Percentiles rank a stretch among this genome's conserved stretches.
These are phyloP conservation scores for Halictus rubicundus DNA, from an alignment of 1,140 invertebrate species.

Conservation along the genomic window DNA sequence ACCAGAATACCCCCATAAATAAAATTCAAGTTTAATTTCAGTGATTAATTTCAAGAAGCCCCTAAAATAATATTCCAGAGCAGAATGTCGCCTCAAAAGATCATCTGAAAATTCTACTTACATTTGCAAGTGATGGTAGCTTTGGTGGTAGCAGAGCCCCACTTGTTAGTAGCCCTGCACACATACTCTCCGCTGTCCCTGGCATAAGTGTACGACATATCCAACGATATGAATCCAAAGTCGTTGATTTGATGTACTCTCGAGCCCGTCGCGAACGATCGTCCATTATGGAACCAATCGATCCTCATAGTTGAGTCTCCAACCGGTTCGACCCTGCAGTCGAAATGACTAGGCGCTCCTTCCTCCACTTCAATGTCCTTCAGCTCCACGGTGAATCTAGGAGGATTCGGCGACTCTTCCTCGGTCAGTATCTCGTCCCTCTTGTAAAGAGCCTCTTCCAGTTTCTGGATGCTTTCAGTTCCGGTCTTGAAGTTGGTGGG, in stretches of 20 bases:
- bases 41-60: no score
- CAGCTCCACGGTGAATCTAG: conserved; percentile 91
- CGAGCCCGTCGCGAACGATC: conserved; percentile 92
- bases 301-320: conserved; percentile 93
- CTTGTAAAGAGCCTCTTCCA: conserved; percentile 94
- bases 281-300: conserved; percentile 96
- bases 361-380: conserved; percentile 92
- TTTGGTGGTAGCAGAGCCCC: conserved; percentile 91
- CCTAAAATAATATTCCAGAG: no score
- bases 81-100: no score
- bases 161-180: conserved; percentile 92
- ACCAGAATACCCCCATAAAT: no score
- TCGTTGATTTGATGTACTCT: conserved; percentile 95
- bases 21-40: no score
- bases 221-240: conserved; percentile 94
- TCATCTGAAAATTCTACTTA: conserved; percentile 59
- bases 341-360: conserved; percentile 93
- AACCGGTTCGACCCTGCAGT: conserved; percentile 93
- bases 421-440: conserved; percentile 90
- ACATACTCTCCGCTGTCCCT: conserved; percentile 93
- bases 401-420: conserved; percentile 92
- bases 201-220: conserved; percentile 92
- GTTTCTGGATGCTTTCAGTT: conserved; percentile 93
- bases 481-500: conserved; percentile 92
- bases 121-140: conserved; percentile 90